phyloP scores from a whole-genome alignment of 1,140 invertebrate genomes.

The Tetramorium parvispinum region DNA sequence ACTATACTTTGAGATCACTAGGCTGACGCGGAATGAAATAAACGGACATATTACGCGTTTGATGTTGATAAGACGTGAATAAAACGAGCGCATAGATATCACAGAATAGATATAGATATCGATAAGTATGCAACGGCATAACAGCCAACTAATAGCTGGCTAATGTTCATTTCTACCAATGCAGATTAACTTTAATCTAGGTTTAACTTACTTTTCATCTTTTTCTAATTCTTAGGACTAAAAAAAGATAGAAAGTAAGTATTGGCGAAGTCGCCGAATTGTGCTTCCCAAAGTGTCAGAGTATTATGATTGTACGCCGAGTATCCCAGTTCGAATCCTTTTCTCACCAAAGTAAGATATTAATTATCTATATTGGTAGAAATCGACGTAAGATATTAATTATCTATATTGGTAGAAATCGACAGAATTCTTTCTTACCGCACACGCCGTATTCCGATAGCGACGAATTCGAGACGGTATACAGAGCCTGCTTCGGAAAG shows the following conservation, averaged over 20 bases:
- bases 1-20: background rate
- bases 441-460: constrained; percentile 92
- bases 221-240: too few species aligned
- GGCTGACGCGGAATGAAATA: background rate
- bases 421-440: constrained; percentile 80
- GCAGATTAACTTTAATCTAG: too few species aligned
- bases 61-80: background rate
- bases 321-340: constrained; percentile 94
- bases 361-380: too few species aligned
- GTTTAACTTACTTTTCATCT: too few species aligned
- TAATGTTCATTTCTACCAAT: too few species aligned
- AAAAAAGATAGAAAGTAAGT: too few species aligned
- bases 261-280: constrained; percentile 97
- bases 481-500: constrained; percentile 91
- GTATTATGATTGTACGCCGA: constrained; percentile 93
- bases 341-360: background rate
- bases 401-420: too few species aligned
- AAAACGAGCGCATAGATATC: background rate
- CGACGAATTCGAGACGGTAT: constrained; percentile 93
- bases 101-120: background rate
- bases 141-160: background rate
- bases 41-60: background rate
- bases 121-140: background rate
- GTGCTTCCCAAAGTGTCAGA: constrained; percentile 95
- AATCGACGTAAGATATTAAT: too few species aligned